Conservation (phyloP, 1,140 invertebrate species). For the Chymomyza costata region DNA sequence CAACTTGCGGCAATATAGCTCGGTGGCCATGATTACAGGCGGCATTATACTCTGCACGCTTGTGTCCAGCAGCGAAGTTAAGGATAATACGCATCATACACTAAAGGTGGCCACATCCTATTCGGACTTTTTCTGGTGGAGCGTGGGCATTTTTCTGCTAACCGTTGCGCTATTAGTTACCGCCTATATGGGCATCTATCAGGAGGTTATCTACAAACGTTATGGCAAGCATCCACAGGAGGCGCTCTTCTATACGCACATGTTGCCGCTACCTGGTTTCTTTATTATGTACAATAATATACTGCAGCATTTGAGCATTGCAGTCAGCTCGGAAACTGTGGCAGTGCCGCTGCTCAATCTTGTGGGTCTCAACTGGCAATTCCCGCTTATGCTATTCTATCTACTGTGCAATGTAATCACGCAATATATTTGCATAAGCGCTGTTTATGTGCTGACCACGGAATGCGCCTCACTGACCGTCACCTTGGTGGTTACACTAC, state of each 20-base stretch:
- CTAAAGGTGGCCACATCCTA: slow-evolving; percentile 71
- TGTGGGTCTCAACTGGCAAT: slow-evolving; percentile 76
- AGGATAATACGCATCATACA: slow-evolving; percentile 75
- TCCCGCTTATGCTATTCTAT: slow-evolving; percentile 88
- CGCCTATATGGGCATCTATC: slow-evolving; percentile 97
- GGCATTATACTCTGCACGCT: slow-evolving; percentile 95
- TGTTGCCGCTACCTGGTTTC: slow-evolving; percentile 63
- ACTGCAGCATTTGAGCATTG: slow-evolving; percentile 81
- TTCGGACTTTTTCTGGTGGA: slow-evolving; percentile 85
- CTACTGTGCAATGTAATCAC: slow-evolving; percentile 91
- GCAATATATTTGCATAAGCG: slow-evolving; percentile 96
- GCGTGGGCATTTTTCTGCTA: slow-evolving; percentile 88
- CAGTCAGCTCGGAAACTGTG: slow-evolving; percentile 47
- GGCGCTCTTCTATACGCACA: slow-evolving; percentile 91
- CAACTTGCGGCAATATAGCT: slow-evolving; percentile 89
- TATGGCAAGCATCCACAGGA: slow-evolving; percentile 97
- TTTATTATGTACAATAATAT: slow-evolving; percentile 82
- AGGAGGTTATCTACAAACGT: slow-evolving; percentile 90
- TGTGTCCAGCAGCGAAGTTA: slow-evolving; percentile 81
- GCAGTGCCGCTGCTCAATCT: slow-evolving; percentile 72
- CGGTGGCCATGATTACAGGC: slow-evolving; percentile 93
- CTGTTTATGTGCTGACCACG: slow-evolving; percentile 95
- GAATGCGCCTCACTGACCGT: slow-evolving; percentile 96
- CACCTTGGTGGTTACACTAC: slow-evolving; percentile 94
- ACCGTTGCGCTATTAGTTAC: slow-evolving; percentile 94